phyloP scores from a whole-genome alignment of 2,113 vertebrate species.

The Otis tarda region DNA sequence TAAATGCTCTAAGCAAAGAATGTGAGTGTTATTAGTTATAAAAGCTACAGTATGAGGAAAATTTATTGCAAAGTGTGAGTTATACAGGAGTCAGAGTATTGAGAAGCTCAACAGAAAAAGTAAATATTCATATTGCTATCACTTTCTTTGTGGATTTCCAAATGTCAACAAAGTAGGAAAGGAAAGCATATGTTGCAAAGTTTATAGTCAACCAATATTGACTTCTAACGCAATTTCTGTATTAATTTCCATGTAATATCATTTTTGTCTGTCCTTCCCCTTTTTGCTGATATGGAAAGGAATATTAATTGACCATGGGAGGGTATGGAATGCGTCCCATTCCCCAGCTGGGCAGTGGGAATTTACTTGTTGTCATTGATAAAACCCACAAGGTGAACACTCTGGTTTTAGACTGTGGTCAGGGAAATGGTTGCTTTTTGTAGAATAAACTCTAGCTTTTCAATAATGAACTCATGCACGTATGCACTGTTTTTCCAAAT shows the following conservation, averaged over 20 bases:
- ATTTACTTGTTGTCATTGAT: not conserved
- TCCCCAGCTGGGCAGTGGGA: not conserved
- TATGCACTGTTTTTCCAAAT: not conserved
- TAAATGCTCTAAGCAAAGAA: constrained; percentile 46
- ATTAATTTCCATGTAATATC: not conserved
- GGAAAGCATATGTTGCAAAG: not conserved
- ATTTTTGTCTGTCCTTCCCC: not conserved
- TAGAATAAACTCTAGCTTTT: not conserved
- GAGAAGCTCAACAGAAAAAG: not conserved
- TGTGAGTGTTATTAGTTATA: not conserved
- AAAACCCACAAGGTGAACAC: not conserved
- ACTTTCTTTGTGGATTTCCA: constrained; percentile 10
- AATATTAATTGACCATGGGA: not conserved
- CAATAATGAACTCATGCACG: not conserved
- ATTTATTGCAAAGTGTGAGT: not conserved
- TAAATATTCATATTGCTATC: not conserved
- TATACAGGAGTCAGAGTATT: not conserved
- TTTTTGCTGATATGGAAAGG: not conserved
- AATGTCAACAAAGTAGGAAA: not conserved
- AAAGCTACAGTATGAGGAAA: constrained; percentile 21
- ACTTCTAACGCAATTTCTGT: not conserved
- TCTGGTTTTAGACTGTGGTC: not conserved
- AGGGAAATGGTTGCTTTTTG: not conserved
- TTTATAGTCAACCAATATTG: not conserved
- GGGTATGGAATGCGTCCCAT: not conserved